Percentiles rank a stretch among this genome's conserved stretches.
Evolutionary conservation across 2,888 invertebrate species (phyloP).

Genomic region (Caenorhabditis sulstoni): DNA sequence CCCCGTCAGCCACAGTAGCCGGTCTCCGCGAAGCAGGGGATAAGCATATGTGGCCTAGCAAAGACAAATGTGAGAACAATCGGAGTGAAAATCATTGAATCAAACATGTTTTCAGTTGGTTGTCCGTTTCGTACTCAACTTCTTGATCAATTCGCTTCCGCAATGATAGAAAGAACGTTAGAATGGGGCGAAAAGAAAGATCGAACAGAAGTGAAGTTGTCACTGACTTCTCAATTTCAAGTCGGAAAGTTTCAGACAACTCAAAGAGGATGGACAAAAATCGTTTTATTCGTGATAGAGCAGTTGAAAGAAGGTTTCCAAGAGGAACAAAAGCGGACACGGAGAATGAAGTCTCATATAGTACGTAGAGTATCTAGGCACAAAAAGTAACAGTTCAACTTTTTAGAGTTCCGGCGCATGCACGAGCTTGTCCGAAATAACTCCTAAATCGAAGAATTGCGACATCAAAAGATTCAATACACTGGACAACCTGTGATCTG

Average conservation of each 20-base stretch:
- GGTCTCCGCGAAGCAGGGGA: constrained; percentile 65
- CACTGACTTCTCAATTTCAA: too few relatives aligned
- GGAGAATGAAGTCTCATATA: constrained; percentile 51
- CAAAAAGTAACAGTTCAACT: not conserved
- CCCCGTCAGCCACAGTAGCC: constrained; percentile 57
- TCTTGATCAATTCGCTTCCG: constrained; percentile 69
- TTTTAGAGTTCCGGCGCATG: constrained; percentile 49
- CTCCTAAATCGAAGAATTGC: constrained; percentile 21
- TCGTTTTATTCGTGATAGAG: constrained; percentile 70
- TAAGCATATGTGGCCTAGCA: constrained; percentile 60
- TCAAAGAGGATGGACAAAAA: constrained; percentile 72
- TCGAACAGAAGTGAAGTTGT: constrained; percentile 64
- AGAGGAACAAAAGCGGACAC: constrained; percentile 63
- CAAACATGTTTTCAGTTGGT: constrained; percentile 56
- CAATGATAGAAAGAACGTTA: constrained; percentile 69
- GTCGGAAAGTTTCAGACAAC: constrained; percentile 52
- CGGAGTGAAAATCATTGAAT: too few relatives aligned
- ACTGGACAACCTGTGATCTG: constrained; percentile 54
- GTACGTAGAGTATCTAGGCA: not conserved
- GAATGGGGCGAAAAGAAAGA: constrained; percentile 72
- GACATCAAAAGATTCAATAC: constrained; percentile 63
- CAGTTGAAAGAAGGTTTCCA: constrained; percentile 70
- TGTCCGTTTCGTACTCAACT: constrained; percentile 66
- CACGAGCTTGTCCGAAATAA: constrained; percentile 51
- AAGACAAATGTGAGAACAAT: constrained; percentile 60